Base-by-base conservation (phyloP, 2,888 invertebrate genomes). In the Xylocampa areola region DNA sequence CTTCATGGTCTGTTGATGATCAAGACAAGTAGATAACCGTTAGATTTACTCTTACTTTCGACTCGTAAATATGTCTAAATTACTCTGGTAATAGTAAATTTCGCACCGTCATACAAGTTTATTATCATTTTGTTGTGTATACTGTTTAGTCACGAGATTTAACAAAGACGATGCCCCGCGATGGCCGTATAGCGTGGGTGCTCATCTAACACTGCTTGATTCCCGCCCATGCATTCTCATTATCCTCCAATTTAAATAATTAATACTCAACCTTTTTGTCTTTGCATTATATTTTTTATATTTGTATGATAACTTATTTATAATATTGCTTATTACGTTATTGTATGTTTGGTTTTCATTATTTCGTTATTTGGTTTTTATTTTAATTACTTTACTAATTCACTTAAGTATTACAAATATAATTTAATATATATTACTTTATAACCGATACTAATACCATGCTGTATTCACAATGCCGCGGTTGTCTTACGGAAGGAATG, bases 401-500 rank as follows among this genome's bases (percentile, higher is more conserved):
- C 44, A 62, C 45, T 52, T 32, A 65, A 32, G 40, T 4, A 11
- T 35, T 58, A 47, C 52, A 50, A 41, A 35, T 58, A 44, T 62
- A 58, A 66, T 67, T 27, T 47, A 51, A 64, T 62, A 62, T 62
- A 40, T 47, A 54, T 61, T 67, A 59, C n/a, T 74, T 75, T 76
- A 74, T 78, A 59, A 51, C 51, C 54, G 50, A 81, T 88, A 94
- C 92, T 94, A 94, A 92, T 89, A 78, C 81, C 80, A 85, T 87
- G 84, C 79, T 91, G 87, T 91, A 88, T 92, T 92, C 87, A 89
- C 82, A 84, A 87, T 92, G 91, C 90, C 89, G 90, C 90, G 89
- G 80, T 85, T 86, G 64, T 82, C 85, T 76, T 81, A 87, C 82
- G 92, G 90, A 94, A 98, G 98, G 98, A 98, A 95, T 98, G 98